Evolutionary conservation across 2,113 vertebrate species (phyloP).

Genomic region (Prionailurus bengalensis): DNA sequence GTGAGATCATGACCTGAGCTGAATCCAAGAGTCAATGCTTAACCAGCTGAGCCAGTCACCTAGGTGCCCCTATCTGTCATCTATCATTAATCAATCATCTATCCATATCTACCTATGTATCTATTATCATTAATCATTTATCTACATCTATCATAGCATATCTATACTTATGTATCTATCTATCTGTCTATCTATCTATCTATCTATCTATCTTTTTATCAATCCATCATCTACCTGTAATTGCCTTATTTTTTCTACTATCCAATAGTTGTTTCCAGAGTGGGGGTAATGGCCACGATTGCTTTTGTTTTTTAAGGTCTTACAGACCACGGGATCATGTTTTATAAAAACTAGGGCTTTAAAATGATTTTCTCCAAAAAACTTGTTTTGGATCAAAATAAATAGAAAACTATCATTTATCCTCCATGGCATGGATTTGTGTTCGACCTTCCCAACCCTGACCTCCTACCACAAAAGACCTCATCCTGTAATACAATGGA

Average conservation of each 20-base stretch:
- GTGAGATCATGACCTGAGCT: too few relatives aligned
- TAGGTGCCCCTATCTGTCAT: background rate
- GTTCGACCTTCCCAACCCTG: accelerated
- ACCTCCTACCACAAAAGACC: background rate
- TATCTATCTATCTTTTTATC: background rate
- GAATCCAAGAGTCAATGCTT: too few relatives aligned
- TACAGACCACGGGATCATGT: background rate
- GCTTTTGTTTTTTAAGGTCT: background rate
- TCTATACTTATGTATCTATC: background rate
- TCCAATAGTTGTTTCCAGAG: accelerated
- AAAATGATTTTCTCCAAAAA: too few relatives aligned
- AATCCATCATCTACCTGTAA: background rate
- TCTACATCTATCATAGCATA: background rate
- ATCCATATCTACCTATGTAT: background rate
- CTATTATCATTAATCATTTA: background rate
- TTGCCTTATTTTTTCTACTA: background rate
- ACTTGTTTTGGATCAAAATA: background rate
- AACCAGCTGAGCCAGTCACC: too few relatives aligned
- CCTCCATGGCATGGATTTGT: background rate
- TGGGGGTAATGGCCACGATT: accelerated
- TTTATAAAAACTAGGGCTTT: background rate
- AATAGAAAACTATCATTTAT: background rate
- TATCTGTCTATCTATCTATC: background rate
- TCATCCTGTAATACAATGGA: background rate
- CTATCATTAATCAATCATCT: background rate